phyloP scores from a whole-genome alignment of 2,113 vertebrate species.

The Neofelis nebulosa region DNA sequence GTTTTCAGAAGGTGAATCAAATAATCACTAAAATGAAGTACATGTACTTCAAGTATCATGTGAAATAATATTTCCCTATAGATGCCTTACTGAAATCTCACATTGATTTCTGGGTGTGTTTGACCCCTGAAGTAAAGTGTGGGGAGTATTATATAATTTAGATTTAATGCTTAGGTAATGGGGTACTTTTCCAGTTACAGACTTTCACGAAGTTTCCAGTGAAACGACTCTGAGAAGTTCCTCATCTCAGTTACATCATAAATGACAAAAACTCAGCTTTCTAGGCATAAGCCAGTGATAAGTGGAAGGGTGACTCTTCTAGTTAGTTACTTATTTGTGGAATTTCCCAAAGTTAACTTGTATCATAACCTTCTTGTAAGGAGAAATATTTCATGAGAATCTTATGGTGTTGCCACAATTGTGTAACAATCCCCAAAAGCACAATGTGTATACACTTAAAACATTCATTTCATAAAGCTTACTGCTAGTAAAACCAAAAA shows the following conservation, averaged over 20 bases:
- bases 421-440: neutral
- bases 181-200: conserved; percentile 8
- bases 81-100: conserved; percentile 31
- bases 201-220: conserved; percentile 35
- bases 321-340: neutral
- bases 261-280: conserved; percentile 54
- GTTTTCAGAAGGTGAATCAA: conserved; percentile 35
- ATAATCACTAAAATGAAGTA: conserved; percentile 58
- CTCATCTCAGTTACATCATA: conserved; percentile 5
- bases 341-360: conserved; percentile 12
- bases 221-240: conserved; percentile 33
- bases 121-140: conserved; percentile 37
- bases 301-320: neutral
- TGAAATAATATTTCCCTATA: conserved; percentile 30
- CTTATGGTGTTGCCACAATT: conserved; percentile 30
- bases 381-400: conserved; percentile 16
- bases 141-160: neutral
- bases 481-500: neutral
- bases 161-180: conserved; percentile 50
- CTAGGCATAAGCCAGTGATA: neutral
- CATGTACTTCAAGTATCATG: conserved; percentile 12
- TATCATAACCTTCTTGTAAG: neutral
- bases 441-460: neutral
- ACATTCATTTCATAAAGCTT: neutral
- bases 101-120: conserved; percentile 10